A percentile compares a stretch with the other conserved stretches of the same genome.
phyloP scores from a whole-genome alignment of 2,797 vertebrate species.

The Betta splendens region DNA sequence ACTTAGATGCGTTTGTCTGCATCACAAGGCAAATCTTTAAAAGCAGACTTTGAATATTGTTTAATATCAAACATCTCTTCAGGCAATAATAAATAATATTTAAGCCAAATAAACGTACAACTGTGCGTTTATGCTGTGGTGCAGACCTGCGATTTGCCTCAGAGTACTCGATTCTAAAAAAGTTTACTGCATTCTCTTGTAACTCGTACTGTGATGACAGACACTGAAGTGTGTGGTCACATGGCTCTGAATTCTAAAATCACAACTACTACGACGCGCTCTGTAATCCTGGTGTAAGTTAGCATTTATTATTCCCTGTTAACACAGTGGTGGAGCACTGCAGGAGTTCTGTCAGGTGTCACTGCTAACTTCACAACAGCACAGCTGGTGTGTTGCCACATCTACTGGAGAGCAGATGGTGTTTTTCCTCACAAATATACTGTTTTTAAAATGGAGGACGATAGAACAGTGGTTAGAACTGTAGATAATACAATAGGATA shows the following conservation, averaged over 20 bases:
- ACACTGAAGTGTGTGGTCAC: background rate
- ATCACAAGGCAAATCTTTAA: slow-evolving; percentile 47
- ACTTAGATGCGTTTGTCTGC: slow-evolving; percentile 8
- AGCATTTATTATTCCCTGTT: slow-evolving; percentile 30
- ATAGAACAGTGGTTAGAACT: slow-evolving; percentile 30
- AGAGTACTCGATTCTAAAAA: no score
- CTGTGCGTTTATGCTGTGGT: no score
- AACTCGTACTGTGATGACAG: no score
- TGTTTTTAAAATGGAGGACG: slow-evolving; percentile 22
- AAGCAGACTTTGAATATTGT: slow-evolving; percentile 55
- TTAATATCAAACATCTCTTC: slow-evolving; percentile 64
- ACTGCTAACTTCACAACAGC: slow-evolving; percentile 35
- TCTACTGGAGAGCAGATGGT: slow-evolving; percentile 40
- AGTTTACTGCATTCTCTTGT: no score
- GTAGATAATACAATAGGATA: slow-evolving; percentile 22
- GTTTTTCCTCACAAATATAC: slow-evolving; percentile 33
- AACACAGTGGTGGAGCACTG: slow-evolving; percentile 21
- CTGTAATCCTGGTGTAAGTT: slow-evolving; percentile 15
- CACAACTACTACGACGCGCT: background rate
- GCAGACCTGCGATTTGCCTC: no score
- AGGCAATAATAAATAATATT: slow-evolving; percentile 48
- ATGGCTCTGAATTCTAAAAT: background rate
- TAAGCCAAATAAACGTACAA: slow-evolving; percentile 45
- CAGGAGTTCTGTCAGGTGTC: slow-evolving; percentile 53
- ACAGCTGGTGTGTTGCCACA: slow-evolving; percentile 20